A percentile compares a stretch with the other conserved stretches of the same genome.
These are phyloP conservation scores for Magallana nippona DNA, from an alignment of 2,888 invertebrate genomes.

Conservation along the genomic window DNA sequence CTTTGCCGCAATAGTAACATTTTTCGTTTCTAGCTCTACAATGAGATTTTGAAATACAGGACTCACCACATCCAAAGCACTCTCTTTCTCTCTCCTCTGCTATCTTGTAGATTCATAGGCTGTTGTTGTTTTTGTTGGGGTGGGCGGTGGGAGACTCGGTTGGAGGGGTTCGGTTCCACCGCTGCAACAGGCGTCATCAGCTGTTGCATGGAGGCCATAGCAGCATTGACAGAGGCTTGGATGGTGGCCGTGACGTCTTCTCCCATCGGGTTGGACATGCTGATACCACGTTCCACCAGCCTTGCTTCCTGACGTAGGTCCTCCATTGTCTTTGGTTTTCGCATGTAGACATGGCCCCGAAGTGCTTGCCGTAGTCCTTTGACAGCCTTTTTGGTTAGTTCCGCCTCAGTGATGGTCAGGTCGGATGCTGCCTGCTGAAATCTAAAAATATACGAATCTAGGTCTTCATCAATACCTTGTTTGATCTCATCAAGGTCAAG, in stretches of 20 bases:
- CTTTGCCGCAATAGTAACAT: background rate
- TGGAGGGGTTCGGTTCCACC: too few species aligned
- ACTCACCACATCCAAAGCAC: background rate
- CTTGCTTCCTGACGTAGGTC: background rate
- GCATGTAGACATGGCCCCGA: background rate
- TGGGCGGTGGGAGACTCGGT: too few species aligned
- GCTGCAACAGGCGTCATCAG: background rate
- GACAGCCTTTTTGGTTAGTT: background rate
- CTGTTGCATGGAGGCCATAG: background rate
- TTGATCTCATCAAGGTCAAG: conserved; percentile 22
- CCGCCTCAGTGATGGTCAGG: background rate
- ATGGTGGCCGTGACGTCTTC: background rate
- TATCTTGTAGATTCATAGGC: too few species aligned
- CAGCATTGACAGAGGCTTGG: too few species aligned
- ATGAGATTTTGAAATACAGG: background rate
- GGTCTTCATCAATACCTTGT: background rate
- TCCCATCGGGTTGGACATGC: background rate
- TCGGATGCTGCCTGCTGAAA: conserved; percentile 22
- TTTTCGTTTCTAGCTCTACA: background rate
- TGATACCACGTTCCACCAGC: background rate
- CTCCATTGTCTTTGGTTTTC: background rate
- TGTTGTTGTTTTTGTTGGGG: too few species aligned
- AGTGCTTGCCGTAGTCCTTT: background rate
- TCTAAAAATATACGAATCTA: conserved; percentile 17
- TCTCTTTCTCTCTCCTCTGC: too few species aligned